Conservation (phyloP, 2,113 vertebrate species). For the Junco hyemalis region DNA sequence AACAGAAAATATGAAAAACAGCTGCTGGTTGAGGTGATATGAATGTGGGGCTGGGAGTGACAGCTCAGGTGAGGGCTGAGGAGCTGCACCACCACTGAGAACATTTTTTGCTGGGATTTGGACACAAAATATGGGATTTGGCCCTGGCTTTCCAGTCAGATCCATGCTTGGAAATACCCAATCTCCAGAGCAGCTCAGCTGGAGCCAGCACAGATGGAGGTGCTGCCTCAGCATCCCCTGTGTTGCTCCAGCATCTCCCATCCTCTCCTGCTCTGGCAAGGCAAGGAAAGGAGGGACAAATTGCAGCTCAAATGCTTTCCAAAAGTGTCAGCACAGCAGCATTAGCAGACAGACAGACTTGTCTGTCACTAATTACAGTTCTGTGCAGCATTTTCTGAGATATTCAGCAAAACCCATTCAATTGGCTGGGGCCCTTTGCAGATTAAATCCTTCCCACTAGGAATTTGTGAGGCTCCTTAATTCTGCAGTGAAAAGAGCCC, state of each 20-base stretch:
- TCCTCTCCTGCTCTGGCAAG: not conserved
- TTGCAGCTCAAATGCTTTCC: not conserved
- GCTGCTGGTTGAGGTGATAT: not conserved
- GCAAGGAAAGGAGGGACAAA: not conserved
- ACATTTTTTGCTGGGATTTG: accelerated
- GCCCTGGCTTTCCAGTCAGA: not conserved
- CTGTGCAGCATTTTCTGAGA: not conserved
- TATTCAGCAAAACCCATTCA: not conserved
- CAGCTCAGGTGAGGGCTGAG: not conserved
- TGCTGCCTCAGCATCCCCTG: not conserved
- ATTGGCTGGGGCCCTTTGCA: not conserved
- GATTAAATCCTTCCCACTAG: not conserved
- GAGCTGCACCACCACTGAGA: not conserved
- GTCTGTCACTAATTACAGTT: not conserved
- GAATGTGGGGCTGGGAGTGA: not conserved
- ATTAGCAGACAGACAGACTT: not conserved
- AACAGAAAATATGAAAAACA: not conserved
- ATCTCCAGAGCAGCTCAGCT: accelerated
- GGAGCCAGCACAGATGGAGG: accelerated
- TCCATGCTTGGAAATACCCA: accelerated
- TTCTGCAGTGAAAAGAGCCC: not conserved
- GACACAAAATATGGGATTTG: not conserved
- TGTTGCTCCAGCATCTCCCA: not conserved
- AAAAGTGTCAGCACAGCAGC: not conserved
- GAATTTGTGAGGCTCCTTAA: not conserved